Evolutionary conservation across 1,140 invertebrate species (phyloP).

Genomic region (Procambarus virginalis): DNA sequence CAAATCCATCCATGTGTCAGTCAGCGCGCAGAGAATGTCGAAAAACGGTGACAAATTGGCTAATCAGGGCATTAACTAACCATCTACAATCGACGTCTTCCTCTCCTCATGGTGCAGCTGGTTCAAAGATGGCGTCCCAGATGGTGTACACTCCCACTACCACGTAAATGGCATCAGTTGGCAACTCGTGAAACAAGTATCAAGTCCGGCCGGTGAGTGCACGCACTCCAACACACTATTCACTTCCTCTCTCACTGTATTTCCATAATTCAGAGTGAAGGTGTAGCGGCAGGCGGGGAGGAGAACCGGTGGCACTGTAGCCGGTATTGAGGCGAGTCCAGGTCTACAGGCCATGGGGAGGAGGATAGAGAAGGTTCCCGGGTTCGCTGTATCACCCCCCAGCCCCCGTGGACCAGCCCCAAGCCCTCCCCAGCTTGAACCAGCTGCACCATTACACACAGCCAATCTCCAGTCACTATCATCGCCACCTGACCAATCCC

Average conservation of each 20-base stretch:
- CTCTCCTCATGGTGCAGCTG: not conserved
- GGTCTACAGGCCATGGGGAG: slow-evolving; percentile 43
- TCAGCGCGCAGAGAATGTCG: too few species aligned
- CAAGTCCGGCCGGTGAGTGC: too few species aligned
- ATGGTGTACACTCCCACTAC: not conserved
- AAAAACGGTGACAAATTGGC: not conserved
- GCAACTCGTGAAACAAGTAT: not conserved
- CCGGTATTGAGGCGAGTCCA: slow-evolving; percentile 48
- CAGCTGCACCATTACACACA: slow-evolving; percentile 66
- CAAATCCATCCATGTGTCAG: too few species aligned
- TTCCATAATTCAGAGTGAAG: not conserved
- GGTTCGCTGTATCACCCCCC: slow-evolving; percentile 46
- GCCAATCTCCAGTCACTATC: slow-evolving; percentile 66
- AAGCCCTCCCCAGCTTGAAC: slow-evolving; percentile 60
- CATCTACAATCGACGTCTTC: slow-evolving; percentile 1
- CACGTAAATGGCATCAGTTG: not conserved
- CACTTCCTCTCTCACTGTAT: not conserved
- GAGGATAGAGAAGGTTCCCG: slow-evolving; percentile 40
- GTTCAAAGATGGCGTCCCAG: slow-evolving; percentile 33
- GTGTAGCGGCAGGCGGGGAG: not conserved
- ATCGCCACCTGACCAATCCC: slow-evolving; percentile 65
- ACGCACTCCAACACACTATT: too few species aligned
- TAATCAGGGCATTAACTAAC: not conserved
- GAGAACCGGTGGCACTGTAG: slow-evolving; percentile 34
- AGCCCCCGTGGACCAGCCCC: slow-evolving; percentile 44